Evolutionary conservation across 2,797 vertebrate genomes (phyloP), one percentile per base, ranked within the genome.

Genomic region (Pampus argenteus): DNA sequence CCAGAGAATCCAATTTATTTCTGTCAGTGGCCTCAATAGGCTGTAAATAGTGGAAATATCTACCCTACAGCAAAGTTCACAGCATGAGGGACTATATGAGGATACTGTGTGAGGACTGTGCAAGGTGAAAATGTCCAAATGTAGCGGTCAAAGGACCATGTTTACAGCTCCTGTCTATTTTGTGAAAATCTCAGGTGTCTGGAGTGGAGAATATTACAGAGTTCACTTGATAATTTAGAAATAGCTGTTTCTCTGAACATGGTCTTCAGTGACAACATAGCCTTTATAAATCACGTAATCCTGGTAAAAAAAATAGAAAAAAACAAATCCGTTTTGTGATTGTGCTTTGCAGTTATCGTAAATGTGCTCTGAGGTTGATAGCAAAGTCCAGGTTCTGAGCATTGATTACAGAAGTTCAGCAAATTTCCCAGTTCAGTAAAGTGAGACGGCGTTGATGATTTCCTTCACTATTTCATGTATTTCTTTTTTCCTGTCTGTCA

Each of bases 361-460:
- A 76, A 73, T 80, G 85, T 81, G 73, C 70, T 28, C 65, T 81
- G 74, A 88, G 86, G 88, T 42, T 63, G 88, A 89, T 85, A 68
- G 78, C 47, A 38, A 81, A 61, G 64, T 86, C 76, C 64, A 76
- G 82, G 88, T 88, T 78, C 78, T 84, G 74, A 74, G 86, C 78
- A 90, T 89, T 86, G 87, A 84, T 91, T 84, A 76, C 80, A 82
- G 69, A 75, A 76, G 63, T 88, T 88, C 84, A 86, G 88, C 74
- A 89, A 81, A 91, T 92, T 92, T 93, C 82, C 83, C 79, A 84
- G 77, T 84, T 89, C 88, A 89, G 79, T 88, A 89, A 92, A 90
- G 69, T 92, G 83, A 90, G 86, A 86, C 78, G 50, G 66, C 71
- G 66, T 84, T 74, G 38, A 90, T 87, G 86, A 88, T 84, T 90